Base-by-base conservation (phyloP, 2,888 invertebrate genomes). In the Protonemura montana region DNA sequence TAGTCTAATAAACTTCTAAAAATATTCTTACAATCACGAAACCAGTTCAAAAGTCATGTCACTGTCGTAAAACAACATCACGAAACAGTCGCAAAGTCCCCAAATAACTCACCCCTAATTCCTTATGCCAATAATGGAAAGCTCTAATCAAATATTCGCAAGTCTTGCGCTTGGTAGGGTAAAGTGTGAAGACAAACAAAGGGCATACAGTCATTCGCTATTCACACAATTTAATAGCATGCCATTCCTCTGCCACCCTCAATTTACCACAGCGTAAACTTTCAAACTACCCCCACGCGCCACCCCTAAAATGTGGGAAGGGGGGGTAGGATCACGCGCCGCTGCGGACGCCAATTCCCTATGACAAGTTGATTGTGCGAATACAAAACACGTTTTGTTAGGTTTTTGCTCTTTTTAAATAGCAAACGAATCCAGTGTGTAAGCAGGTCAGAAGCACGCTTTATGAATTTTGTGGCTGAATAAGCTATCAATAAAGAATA, bases 171-270 rank as follows among this genome's bases (percentile, higher is more conserved):
- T 78, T 26, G 7, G 28, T 2, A 13, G 10, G 5, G 35, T 21
- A 30, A 82, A 41, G 82, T 41, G 82, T 82, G 10, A 82, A 82
- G 35, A 82, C 82, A 82, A 41, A 82, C 35, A 82, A 42, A 26
- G 82, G 35, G 82, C 42, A 78, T n/a, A 26, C 78, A 78, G n/a
- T 13, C 78, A 26, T n/a, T 78, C 78, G 78, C 59, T 59, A 59
- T 59, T 59, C 59, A 59, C 59, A 21, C 59, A 59, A 59, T 59
- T 59, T 59, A 59, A 59, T 59, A 59, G 59, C 78, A 78, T 78
- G 28, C 26, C 78, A 78, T 41, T 82, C 82, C n/a, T n/a, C n/a
- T n/a, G n/a, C n/a, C 82, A 82, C 82, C 82, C 82, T 26, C 82
- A 30, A 82, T 82, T 41, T 82, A 42, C 82, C 82, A 26, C 82